Conservation (phyloP, 2,113 vertebrate species). For the Elaphurus davidianus region DNA sequence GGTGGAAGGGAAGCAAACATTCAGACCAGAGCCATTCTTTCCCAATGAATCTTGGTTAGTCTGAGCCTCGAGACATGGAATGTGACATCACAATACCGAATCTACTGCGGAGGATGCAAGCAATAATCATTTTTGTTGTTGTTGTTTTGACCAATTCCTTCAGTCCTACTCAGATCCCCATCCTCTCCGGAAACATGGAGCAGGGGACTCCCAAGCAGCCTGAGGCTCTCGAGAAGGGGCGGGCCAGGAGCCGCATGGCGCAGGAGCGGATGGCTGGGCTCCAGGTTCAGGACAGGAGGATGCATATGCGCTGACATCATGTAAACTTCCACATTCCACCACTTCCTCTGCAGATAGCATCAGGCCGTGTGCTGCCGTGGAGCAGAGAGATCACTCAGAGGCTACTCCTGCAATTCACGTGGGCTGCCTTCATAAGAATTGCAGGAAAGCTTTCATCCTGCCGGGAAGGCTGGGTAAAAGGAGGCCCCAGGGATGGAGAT, state of each 20-base stretch:
- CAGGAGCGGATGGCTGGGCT: constrained; percentile 12
- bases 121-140: not conserved
- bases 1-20: not conserved
- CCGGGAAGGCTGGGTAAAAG: not conserved
- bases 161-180: not conserved
- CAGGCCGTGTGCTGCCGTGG: not conserved
- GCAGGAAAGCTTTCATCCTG: not conserved
- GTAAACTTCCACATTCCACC: constrained; percentile 73
- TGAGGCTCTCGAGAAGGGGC: not conserved
- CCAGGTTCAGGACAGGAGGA: not conserved
- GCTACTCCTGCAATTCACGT: constrained; percentile 11
- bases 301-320: constrained; percentile 6
- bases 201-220: not conserved
- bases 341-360: constrained; percentile 72
- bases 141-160: not conserved
- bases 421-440: not conserved
- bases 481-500: not conserved
- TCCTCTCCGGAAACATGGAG: not conserved
- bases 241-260: not conserved
- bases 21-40: not conserved
- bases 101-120: not conserved
- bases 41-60: not conserved
- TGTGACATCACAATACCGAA: not conserved
- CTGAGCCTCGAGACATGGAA: not conserved
- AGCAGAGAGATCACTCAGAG: constrained; percentile 13